These are phyloP conservation scores for Malurus cyaneus DNA, from an alignment of 2,113 vertebrate species.

Conservation along the genomic window DNA sequence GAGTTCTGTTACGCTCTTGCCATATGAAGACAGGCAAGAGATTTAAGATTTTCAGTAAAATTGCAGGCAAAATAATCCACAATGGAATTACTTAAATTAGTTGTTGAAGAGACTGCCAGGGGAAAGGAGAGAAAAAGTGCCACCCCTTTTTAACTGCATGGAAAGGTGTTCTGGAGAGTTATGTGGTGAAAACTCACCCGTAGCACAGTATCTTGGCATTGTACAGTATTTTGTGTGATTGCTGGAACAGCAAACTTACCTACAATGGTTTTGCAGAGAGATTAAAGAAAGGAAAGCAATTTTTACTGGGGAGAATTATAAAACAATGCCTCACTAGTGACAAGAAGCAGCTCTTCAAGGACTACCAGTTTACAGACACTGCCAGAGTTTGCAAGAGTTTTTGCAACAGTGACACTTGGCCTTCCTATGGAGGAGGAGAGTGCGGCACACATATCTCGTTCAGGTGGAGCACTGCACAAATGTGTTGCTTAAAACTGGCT, in stretches of 20 bases:
- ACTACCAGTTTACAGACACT: background rate
- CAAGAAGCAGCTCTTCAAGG: background rate
- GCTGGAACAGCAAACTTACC: constrained; percentile 17
- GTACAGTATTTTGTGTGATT: background rate
- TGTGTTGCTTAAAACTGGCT: background rate
- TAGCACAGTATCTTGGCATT: background rate
- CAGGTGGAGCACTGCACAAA: background rate
- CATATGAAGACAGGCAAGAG: background rate
- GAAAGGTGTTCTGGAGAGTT: constrained; percentile 4
- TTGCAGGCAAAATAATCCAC: background rate
- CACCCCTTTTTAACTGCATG: background rate
- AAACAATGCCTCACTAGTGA: background rate
- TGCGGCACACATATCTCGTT: background rate
- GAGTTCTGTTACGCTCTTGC: background rate
- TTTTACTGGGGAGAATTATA: background rate
- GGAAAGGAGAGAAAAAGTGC: background rate
- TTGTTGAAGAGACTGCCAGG: background rate
- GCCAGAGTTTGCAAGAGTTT: background rate
- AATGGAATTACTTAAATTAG: background rate
- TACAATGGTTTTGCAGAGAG: background rate
- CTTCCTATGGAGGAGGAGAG: background rate
- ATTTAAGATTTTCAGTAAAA: background rate
- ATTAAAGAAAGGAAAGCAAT: background rate
- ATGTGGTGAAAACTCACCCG: background rate
- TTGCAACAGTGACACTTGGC: constrained; percentile 5